These are phyloP conservation scores for Drosophila nannoptera DNA, from an alignment of 1,140 invertebrate genomes.

Conservation along the genomic window DNA sequence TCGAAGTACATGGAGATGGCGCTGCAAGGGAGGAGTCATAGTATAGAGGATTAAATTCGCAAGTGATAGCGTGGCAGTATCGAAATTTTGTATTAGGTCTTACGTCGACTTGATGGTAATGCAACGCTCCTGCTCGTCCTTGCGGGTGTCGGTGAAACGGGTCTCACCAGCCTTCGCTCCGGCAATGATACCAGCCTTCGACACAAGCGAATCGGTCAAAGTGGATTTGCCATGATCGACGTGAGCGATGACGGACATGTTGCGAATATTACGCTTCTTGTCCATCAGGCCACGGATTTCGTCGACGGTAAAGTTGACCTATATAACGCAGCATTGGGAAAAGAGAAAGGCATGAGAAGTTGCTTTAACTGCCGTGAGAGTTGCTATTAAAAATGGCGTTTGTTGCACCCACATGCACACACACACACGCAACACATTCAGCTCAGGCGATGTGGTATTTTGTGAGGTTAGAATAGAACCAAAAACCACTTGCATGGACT, in stretches of 20 bases:
- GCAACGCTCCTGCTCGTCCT: slow-evolving; percentile 99
- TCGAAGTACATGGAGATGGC: slow-evolving; percentile 99
- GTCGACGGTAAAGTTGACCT: slow-evolving; percentile 99
- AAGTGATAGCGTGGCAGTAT: neutral
- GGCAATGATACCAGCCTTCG: slow-evolving; percentile 99
- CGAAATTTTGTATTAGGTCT: slow-evolving; percentile 76
- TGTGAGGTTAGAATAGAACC: slow-evolving; percentile 58
- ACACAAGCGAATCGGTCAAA: slow-evolving; percentile 98
- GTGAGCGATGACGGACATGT: slow-evolving; percentile 99
- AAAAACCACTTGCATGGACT: slow-evolving; percentile 52
- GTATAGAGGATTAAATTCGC: slow-evolving; percentile 24
- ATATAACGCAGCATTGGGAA: slow-evolving; percentile 61
- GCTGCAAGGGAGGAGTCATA: slow-evolving; percentile 80
- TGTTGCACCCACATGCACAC: slow-evolving; percentile 12
- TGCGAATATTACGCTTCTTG: slow-evolving; percentile 99
- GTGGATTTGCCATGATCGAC: slow-evolving; percentile 99
- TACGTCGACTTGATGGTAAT: slow-evolving; percentile 99
- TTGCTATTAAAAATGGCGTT: slow-evolving; percentile 60
- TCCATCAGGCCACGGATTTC: slow-evolving; percentile 99
- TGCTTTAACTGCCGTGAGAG: slow-evolving; percentile 5
- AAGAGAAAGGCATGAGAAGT: slow-evolving; percentile 18
- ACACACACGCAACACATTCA: slow-evolving; percentile 5
- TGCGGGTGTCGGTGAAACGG: slow-evolving; percentile 99
- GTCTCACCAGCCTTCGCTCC: slow-evolving; percentile 99
- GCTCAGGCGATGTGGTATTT: slow-evolving; percentile 40